These are phyloP conservation scores for Stegophylla sp. DNA, from an alignment of 2,888 invertebrate species.

Conservation along the genomic window DNA sequence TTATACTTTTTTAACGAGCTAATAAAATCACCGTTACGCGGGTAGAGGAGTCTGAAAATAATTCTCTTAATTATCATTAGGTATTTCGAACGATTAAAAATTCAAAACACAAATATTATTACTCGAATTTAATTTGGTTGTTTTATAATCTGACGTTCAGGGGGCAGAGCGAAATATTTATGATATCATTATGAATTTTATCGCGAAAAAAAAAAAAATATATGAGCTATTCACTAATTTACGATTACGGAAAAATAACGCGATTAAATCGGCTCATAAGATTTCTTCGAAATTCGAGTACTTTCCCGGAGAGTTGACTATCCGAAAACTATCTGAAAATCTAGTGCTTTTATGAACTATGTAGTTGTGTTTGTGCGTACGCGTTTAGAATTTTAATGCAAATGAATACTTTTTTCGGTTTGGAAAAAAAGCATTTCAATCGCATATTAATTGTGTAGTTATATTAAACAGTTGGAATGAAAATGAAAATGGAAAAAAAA, in stretches of 20 bases:
- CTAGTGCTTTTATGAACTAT: slow-evolving; percentile 6
- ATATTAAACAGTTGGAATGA: not conserved
- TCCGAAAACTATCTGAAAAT: slow-evolving; percentile 6
- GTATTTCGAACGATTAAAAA: not conserved
- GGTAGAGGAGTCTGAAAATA: not conserved
- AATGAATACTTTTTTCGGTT: not conserved
- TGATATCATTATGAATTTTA: not conserved
- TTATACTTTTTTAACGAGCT: not conserved
- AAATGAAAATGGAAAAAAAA: no score
- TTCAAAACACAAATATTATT: slow-evolving; percentile 12
- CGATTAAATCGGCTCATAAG: not conserved
- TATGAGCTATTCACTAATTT: no score
- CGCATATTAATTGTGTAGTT: not conserved
- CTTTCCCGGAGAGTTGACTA: no score
- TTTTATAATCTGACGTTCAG: no score
- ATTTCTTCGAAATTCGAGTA: slow-evolving; percentile 18
- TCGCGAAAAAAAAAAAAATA: not conserved
- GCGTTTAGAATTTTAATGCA: not conserved
- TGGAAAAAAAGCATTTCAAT: not conserved
- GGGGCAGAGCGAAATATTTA: no score
- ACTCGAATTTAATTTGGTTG: not conserved
- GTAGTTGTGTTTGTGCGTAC: not conserved
- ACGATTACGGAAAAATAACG: not conserved
- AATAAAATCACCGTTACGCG: not conserved
- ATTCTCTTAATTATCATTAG: no score